A percentile compares a stretch with the other conserved stretches of the same genome.
These are phyloP conservation scores for Brachionus koreanus DNA, from an alignment of 1,140 invertebrate species.

Conservation along the genomic window DNA sequence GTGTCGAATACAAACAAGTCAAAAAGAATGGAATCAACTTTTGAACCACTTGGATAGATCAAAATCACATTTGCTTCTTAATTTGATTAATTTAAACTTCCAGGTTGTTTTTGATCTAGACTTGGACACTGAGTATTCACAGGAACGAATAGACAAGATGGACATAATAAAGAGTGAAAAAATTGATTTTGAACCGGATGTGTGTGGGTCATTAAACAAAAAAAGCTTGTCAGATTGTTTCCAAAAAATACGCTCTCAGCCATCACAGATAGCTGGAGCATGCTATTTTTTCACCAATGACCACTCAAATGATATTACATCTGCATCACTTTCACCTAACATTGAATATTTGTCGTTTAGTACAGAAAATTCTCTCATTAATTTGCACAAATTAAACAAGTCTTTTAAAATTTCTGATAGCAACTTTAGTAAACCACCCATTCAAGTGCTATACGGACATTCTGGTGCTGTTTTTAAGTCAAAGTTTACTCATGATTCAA, in stretches of 20 bases:
- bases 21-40: not conserved
- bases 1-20: not conserved
- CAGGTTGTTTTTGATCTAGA: not conserved
- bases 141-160: not conserved
- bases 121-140: not conserved
- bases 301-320: not conserved
- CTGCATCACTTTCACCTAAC: slow-evolving; percentile 8
- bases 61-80: not conserved
- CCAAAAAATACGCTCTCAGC: not conserved
- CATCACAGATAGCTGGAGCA: not conserved
- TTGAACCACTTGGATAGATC: not conserved
- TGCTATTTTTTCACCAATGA: slow-evolving; percentile 19
- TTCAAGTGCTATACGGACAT: slow-evolving; percentile 62
- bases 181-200: not conserved
- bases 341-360: not conserved
- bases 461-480: slow-evolving; percentile 70
- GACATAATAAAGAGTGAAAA: not conserved
- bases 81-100: not conserved
- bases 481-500: slow-evolving; percentile 63
- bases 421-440: not conserved
- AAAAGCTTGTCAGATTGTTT: slow-evolving; percentile 6
- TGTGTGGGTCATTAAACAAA: not conserved
- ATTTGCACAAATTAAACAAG: slow-evolving; percentile 26
- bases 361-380: not conserved
- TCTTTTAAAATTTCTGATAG: not conserved